Base-by-base conservation (phyloP, 2,888 invertebrate species). In the Agriopis marginaria region DNA sequence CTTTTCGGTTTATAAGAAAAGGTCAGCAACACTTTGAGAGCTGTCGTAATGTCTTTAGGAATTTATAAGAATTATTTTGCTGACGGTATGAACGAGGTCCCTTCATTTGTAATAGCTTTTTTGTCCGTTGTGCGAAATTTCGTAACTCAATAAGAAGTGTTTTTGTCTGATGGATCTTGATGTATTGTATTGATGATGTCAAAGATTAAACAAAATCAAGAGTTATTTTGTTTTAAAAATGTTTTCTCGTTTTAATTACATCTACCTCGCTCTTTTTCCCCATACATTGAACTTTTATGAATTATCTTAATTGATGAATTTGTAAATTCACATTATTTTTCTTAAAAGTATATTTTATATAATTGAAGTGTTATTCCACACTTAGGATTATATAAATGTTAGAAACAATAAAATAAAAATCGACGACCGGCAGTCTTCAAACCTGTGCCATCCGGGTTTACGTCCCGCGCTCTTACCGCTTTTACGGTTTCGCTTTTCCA, bases 111-210 rank as follows among this genome's bases (percentile, higher is more conserved):
- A 56, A 61, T 59, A 58, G 51, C 62, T 70, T 70, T 70, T 70
- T 70, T 70, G 70, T 62, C 23, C 42, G 59, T 59, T 49, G 70
- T 70, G 66, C 63, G 70, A 70, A 70, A 66, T 70, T 66, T 70
- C 45, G 63, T 70, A 70, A 66, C 66, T 53, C 44, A 59, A 66
- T 70, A 70, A 66, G 58, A 65, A 68, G 49, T 42, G 17, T 54
- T 63, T 47, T 42, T 60, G 65, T 68, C 17, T 59, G 63, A 63
- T 54, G 71, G 7, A 44, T 54, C 23, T 23, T 62, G 55, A 59
- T 63, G 66, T 58, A 60, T n/a, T 58, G 63, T 58, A 60, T n/a
- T 58, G 63, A 59, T 68, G 68, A 63, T 56, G 61, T 59, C 56
- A 45, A 44, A 7, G 44, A 55, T 40, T 9, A 7, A 54, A 54